Evolutionary conservation across 2,113 vertebrate genomes (phyloP).

Genomic region (Hydrochoerus hydrochaeris): DNA sequence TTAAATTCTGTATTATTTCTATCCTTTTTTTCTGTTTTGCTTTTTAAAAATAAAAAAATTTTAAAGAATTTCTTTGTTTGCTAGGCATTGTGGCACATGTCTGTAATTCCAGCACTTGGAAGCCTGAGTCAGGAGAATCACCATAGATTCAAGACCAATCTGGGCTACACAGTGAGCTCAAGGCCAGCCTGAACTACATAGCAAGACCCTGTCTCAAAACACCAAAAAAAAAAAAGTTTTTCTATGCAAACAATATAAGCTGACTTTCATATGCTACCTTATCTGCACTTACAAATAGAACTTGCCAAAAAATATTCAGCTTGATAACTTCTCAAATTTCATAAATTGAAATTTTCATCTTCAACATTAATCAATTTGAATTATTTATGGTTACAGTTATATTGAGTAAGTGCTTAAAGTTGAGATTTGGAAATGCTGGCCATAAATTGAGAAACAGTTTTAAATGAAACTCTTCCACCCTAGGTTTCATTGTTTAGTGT

Average conservation of each 20-base stretch:
- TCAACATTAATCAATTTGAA: slow-evolving; percentile 58
- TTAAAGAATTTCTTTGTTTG: neutral
- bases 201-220: neutral
- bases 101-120: neutral
- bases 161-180: neutral
- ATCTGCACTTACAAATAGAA: slow-evolving; percentile 61
- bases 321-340: slow-evolving; percentile 56
- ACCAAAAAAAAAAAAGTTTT: neutral
- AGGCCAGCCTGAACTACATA: neutral
- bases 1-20: too few relatives aligned
- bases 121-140: neutral
- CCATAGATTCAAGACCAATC: neutral
- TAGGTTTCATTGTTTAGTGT: slow-evolving; percentile 51
- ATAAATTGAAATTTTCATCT: slow-evolving; percentile 66
- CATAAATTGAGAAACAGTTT: slow-evolving; percentile 65
- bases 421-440: slow-evolving; percentile 59
- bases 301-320: slow-evolving; percentile 47
- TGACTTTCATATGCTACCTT: slow-evolving; percentile 52
- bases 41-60: too few relatives aligned
- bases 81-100: neutral
- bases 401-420: slow-evolving; percentile 56
- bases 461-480: neutral
- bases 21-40: too few relatives aligned
- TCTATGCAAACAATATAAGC: slow-evolving; percentile 39
- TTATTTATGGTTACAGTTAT: slow-evolving; percentile 60